Evolutionary conservation across 2,797 vertebrate genomes (phyloP).

Genomic region (Poecilia velifera): DNA sequence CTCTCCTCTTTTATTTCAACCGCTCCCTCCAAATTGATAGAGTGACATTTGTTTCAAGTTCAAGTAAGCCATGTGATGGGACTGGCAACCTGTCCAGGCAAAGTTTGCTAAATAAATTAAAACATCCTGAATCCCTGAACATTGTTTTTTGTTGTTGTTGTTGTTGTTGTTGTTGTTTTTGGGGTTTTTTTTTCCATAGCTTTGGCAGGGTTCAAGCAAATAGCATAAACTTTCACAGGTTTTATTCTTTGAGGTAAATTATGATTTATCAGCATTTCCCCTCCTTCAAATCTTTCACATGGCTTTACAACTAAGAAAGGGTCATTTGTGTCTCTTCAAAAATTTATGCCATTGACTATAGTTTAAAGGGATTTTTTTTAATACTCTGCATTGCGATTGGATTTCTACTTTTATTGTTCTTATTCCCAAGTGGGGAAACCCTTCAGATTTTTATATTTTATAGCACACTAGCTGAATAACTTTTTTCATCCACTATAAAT

Average conservation of each 20-base stretch:
- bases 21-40: neutral
- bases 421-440: neutral
- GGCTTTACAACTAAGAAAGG: neutral
- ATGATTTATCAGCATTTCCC: neutral
- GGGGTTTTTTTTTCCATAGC: too few relatives aligned
- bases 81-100: neutral
- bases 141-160: too few relatives aligned
- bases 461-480: neutral
- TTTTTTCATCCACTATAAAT: neutral
- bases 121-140: neutral
- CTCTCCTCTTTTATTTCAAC: neutral
- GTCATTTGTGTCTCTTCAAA: neutral
- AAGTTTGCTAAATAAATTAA: neutral
- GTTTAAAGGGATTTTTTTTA: neutral
- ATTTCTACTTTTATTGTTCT: neutral
- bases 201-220: neutral
- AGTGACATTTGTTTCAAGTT: neutral
- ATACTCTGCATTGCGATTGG: neutral
- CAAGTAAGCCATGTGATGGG: neutral
- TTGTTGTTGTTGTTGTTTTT: too few relatives aligned
- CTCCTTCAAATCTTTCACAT: neutral
- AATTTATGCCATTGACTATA: neutral
- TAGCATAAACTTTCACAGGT: neutral
- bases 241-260: neutral
- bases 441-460: neutral